These are phyloP conservation scores for Centropristis striata DNA, from an alignment of 2,113 vertebrate genomes.

Conservation along the genomic window DNA sequence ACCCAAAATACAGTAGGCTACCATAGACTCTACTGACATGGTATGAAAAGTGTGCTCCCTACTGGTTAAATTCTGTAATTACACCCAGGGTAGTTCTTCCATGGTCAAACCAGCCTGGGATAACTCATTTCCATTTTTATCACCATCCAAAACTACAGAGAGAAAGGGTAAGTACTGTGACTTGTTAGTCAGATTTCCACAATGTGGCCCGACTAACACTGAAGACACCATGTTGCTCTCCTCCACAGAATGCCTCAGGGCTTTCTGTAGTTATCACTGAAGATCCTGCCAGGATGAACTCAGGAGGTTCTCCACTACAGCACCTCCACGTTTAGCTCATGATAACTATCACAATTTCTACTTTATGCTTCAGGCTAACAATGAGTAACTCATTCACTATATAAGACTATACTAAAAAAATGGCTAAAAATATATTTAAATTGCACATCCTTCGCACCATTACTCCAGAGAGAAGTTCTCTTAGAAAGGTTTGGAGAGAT, in stretches of 20 bases:
- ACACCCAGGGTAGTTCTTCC: conserved; percentile 51
- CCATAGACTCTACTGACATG: neutral
- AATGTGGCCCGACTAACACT: neutral
- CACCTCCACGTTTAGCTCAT: neutral
- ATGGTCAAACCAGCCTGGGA: neutral
- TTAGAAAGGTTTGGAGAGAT: neutral
- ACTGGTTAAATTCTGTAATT: conserved; percentile 61
- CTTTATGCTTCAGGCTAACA: neutral
- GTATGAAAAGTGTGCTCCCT: conserved; percentile 76
- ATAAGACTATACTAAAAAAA: neutral
- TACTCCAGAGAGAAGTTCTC: neutral
- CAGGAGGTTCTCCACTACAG: neutral
- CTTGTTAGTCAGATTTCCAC: neutral
- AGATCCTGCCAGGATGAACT: neutral
- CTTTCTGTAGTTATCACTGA: neutral
- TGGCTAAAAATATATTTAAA: neutral
- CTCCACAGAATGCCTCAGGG: neutral
- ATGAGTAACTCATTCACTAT: conserved; percentile 11
- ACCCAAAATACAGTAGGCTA: neutral
- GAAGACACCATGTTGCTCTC: neutral
- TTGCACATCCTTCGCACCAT: neutral
- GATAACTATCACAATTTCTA: conserved; percentile 3
- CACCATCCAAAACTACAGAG: neutral
- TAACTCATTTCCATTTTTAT: neutral
- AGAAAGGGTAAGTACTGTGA: no score